Conservation (phyloP, 2,113 vertebrate species). For the Neodon shergylaensis region DNA sequence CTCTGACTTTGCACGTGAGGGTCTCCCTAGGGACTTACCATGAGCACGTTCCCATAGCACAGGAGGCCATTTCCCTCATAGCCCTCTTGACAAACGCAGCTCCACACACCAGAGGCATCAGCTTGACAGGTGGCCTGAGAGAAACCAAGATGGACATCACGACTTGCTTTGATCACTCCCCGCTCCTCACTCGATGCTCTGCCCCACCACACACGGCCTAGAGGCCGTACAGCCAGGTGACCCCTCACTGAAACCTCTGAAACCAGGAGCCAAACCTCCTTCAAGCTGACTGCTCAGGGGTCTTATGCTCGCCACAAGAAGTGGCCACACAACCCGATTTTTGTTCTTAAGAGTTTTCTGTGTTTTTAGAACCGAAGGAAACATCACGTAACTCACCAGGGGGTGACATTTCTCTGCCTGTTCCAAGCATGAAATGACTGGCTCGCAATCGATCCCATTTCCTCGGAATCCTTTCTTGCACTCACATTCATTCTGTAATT, state of each 20-base stretch:
- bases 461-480: slow-evolving; percentile 92
- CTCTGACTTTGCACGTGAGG: not conserved
- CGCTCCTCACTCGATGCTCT: not conserved
- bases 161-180: not conserved
- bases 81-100: slow-evolving; percentile 90
- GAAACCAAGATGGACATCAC: not conserved
- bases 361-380: not conserved
- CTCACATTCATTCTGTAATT: slow-evolving; percentile 90
- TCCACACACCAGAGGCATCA: slow-evolving; percentile 83
- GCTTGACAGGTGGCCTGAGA: slow-evolving; percentile 87
- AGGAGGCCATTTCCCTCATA: slow-evolving; percentile 89
- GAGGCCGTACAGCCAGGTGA: not conserved
- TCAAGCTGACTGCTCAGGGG: not conserved
- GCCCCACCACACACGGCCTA: not conserved
- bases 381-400: slow-evolving; percentile 87
- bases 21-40: slow-evolving; percentile 83
- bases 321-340: not conserved
- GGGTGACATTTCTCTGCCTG: slow-evolving; percentile 90
- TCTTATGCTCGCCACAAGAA: not conserved
- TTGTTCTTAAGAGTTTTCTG: not conserved
- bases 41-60: slow-evolving; percentile 91
- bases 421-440: slow-evolving; percentile 89
- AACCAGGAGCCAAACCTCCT: not conserved
- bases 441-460: slow-evolving; percentile 90
- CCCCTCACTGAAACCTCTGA: not conserved